These are phyloP conservation scores for Liolophura sinensis DNA, from an alignment of 1,140 invertebrate species.

Conservation along the genomic window DNA sequence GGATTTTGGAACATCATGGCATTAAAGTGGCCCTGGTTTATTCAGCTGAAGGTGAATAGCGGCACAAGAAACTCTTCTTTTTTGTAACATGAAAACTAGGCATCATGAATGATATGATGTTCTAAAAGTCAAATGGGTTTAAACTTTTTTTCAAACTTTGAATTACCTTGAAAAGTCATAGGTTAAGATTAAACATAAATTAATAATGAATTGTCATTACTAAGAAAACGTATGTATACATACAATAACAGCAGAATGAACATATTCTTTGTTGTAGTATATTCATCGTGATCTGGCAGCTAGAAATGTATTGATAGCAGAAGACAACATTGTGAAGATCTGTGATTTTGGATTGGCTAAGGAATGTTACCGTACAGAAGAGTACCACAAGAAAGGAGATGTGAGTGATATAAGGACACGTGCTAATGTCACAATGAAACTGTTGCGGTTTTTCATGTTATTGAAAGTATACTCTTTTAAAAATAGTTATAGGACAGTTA, in stretches of 20 bases:
- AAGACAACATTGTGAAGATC: slow-evolving; percentile 87
- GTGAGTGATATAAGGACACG: slow-evolving; percentile 32
- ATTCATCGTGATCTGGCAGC: slow-evolving; percentile 96
- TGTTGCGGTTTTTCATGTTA: neutral
- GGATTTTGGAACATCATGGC: too few species aligned
- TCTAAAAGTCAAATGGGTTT: neutral
- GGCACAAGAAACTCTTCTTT: too few species aligned
- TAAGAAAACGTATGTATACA: too few species aligned
- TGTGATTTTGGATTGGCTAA: slow-evolving; percentile 93
- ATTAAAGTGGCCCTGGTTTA: too few species aligned
- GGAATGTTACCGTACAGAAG: slow-evolving; percentile 51
- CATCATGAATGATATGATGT: too few species aligned
- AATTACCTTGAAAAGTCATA: too few species aligned
- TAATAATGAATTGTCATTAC: too few species aligned
- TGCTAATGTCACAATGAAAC: neutral
- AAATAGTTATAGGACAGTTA: neutral
- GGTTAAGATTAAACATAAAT: too few species aligned
- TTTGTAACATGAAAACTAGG: too few species aligned
- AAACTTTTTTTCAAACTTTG: too few species aligned
- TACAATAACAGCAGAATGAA: too few species aligned
- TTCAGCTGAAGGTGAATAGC: too few species aligned
- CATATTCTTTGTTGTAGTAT: slow-evolving; percentile 76
- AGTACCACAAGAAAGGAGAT: slow-evolving; percentile 55
- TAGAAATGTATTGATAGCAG: slow-evolving; percentile 92
- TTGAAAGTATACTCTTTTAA: neutral